Evolutionary conservation across 2,113 vertebrate species (phyloP).

Genomic region (Nesoenas mayeri): DNA sequence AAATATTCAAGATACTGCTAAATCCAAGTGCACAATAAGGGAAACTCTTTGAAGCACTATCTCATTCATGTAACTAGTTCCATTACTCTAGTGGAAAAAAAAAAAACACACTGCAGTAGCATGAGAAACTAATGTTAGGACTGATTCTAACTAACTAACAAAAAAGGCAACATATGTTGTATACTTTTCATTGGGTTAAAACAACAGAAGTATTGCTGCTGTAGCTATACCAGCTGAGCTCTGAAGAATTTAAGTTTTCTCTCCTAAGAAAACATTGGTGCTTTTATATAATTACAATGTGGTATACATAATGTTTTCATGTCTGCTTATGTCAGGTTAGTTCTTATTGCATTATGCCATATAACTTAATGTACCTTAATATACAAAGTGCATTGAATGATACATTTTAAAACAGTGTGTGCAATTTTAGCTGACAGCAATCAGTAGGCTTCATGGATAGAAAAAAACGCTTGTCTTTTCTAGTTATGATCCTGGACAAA

Average conservation of each 20-base stretch:
- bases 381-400: neutral
- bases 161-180: neutral
- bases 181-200: neutral
- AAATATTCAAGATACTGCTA: neutral
- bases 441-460: neutral
- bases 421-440: conserved; percentile 10
- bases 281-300: neutral
- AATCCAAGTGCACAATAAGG: neutral
- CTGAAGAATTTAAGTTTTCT: neutral
- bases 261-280: neutral
- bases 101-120: neutral
- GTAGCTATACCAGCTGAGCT: neutral
- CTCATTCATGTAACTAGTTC: neutral
- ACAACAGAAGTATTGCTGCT: neutral
- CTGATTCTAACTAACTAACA: neutral
- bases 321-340: neutral
- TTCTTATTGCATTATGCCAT: conserved; percentile 1
- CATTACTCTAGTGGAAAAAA: neutral
- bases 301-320: neutral
- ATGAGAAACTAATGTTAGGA: neutral
- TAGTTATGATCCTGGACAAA: neutral
- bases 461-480: neutral
- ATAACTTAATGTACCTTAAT: conserved; percentile 12
- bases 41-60: neutral
- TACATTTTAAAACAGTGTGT: neutral